Evolutionary conservation across 2,113 vertebrate species (phyloP), one percentile per base, ranked within the genome.

Genomic region (Sander vitreus): DNA sequence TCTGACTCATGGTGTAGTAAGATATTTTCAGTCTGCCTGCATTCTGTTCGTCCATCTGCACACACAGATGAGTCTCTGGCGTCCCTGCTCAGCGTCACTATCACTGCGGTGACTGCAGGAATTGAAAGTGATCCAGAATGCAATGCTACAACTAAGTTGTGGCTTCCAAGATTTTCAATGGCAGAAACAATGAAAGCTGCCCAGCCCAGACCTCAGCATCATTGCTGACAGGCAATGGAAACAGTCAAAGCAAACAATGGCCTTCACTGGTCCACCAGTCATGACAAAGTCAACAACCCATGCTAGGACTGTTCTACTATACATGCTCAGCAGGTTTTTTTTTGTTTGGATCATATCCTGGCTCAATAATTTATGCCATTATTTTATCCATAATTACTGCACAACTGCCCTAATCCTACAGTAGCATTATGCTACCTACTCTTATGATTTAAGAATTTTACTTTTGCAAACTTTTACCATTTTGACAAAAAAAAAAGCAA

Each of bases 211-310:
- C 54, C 25, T 73, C 73, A 73, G 51, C 78, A 80, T 68, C 78
- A 62, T 75, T 82, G 82, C 91, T 89, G 87, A 92, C 83, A 75
- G 72, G 48, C 86, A 80, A 81, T 80, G 67, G 89, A 92, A 93
- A 90, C 76, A 83, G 81, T 86, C 86, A 83, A 80, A 87, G 58
- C 79, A 86, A 92, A 94, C 90, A 91, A 88, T 83, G 74, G 86
- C 83, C 74, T 79, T 81, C 81, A 78, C 67, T 54, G 36, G 81
- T 77, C 53, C 68, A 85, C 45, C 70, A 81, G 69, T 78, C 50
- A 67, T 23, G 73, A 75, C 83, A 93, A 90, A 92, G 85, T 92
- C 90, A 92, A 89, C 86, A 92, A 76, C 55, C 64, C 84, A 68
- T 67, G 54, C 84, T 58, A 73, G 80, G 63, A 83, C 65, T 75